These are phyloP conservation scores for Tamandua tetradactyla DNA, from an alignment of 2,797 vertebrate genomes.

Conservation along the genomic window DNA sequence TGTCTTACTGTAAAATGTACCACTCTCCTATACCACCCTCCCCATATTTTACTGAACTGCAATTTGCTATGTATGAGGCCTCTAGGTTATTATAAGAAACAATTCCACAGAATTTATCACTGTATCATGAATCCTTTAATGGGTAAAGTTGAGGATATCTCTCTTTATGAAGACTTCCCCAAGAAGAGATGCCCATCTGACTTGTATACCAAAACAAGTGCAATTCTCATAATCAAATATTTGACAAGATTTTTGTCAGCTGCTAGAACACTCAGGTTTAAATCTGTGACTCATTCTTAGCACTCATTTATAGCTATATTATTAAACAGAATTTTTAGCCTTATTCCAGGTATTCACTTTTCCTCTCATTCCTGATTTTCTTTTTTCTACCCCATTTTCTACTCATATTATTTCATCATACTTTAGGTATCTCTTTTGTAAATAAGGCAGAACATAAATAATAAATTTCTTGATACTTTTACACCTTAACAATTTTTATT, in stretches of 20 bases:
- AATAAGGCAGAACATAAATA: slow-evolving; percentile 18
- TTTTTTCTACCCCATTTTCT: slow-evolving; percentile 41
- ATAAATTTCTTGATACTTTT: background rate
- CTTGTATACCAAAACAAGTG: background rate
- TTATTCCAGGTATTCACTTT: slow-evolving; percentile 19
- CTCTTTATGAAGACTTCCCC: background rate
- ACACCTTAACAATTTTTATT: background rate
- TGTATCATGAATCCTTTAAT: background rate
- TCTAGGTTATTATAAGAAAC: background rate
- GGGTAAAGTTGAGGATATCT: background rate
- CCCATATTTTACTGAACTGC: background rate
- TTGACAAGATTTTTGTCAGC: slow-evolving; percentile 16
- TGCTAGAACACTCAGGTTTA: background rate
- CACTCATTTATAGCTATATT: background rate
- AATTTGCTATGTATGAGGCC: background rate
- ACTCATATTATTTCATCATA: slow-evolving; percentile 9
- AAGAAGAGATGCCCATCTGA: background rate
- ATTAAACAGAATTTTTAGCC: slow-evolving; percentile 27
- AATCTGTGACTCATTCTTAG: background rate
- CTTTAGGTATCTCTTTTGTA: background rate
- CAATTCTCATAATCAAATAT: background rate
- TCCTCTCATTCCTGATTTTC: background rate
- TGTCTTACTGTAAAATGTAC: background rate
- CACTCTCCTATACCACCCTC: background rate
- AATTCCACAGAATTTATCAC: background rate